These are phyloP conservation scores for Ceuthmochares aereus DNA, from an alignment of 2,113 vertebrate species.

Conservation along the genomic window DNA sequence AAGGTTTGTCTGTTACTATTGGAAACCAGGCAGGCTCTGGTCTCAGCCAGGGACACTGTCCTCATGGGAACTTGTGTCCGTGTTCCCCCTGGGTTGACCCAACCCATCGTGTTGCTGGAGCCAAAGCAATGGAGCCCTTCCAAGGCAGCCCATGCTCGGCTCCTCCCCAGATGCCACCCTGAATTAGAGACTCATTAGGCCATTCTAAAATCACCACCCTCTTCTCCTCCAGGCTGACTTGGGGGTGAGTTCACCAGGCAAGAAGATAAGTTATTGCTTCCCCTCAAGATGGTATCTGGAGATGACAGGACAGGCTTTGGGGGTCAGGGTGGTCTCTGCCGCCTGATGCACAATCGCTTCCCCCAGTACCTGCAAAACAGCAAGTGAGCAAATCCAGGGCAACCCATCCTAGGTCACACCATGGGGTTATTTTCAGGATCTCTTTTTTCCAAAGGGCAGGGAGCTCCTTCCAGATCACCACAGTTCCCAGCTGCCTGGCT, in stretches of 20 bases:
- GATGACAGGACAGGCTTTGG: not conserved
- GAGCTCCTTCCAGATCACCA: not conserved
- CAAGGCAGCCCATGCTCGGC: not conserved
- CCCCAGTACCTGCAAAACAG: not conserved
- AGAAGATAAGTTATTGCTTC: not conserved
- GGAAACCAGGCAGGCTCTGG: not conserved
- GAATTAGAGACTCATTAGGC: fast-evolving
- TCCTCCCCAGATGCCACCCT: not conserved
- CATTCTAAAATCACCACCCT: not conserved
- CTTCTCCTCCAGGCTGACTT: not conserved
- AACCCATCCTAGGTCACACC: not conserved
- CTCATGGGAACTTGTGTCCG: not conserved
- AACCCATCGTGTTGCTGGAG: fast-evolving
- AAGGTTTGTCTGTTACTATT: slow-evolving; percentile 5
- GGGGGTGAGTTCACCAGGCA: not conserved
- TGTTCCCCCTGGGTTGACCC: not conserved
- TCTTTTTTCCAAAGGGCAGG: not conserved
- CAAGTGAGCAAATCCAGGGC: not conserved
- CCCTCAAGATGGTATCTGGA: not conserved
- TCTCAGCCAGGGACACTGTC: not conserved
- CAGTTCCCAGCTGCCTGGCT: not conserved
- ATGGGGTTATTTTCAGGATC: not conserved
- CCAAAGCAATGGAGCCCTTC: fast-evolving
- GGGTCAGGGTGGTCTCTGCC: fast-evolving
- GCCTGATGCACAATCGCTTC: not conserved